These are phyloP conservation scores for Petrocephalus zakoni DNA, from an alignment of 2,113 vertebrate genomes.

Conservation along the genomic window DNA sequence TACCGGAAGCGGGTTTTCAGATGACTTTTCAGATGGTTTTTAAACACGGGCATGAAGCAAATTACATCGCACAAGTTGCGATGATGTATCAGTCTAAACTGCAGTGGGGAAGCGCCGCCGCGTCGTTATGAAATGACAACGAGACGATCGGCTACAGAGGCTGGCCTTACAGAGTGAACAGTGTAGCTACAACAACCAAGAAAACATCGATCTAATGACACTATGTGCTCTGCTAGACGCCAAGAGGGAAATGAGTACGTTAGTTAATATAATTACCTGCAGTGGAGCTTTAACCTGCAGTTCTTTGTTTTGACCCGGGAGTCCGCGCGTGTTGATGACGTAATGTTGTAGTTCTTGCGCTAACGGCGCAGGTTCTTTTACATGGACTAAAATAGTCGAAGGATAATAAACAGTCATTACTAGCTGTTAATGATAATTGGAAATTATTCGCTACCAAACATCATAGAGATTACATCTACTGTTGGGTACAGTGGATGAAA, in stretches of 20 bases:
- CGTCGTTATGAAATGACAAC: not conserved
- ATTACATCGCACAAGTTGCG: not conserved
- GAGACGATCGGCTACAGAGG: not conserved
- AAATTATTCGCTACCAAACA: not conserved
- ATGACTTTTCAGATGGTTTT: too few species aligned
- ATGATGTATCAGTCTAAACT: not conserved
- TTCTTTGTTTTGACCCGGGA: slow-evolving; percentile 6
- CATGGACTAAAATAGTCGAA: not conserved
- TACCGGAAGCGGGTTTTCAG: not conserved
- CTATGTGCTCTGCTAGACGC: not conserved
- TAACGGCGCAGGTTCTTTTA: not conserved
- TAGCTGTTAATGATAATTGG: not conserved
- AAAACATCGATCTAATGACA: not conserved
- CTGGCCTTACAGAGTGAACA: not conserved
- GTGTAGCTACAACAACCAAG: not conserved
- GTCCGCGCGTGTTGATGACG: slow-evolving; percentile 7
- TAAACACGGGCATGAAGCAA: too few species aligned
- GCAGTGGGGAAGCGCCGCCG: not conserved
- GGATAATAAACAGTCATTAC: not conserved
- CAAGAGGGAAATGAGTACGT: not conserved
- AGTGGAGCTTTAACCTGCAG: not conserved
- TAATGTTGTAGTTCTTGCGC: not conserved
- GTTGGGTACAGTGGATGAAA: not conserved
- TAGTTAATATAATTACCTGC: not conserved
- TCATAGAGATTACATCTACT: not conserved